Evolutionary conservation across 2,113 vertebrate genomes (phyloP), one percentile per base, ranked within the genome.

Genomic region (Ranitomeya imitator): DNA sequence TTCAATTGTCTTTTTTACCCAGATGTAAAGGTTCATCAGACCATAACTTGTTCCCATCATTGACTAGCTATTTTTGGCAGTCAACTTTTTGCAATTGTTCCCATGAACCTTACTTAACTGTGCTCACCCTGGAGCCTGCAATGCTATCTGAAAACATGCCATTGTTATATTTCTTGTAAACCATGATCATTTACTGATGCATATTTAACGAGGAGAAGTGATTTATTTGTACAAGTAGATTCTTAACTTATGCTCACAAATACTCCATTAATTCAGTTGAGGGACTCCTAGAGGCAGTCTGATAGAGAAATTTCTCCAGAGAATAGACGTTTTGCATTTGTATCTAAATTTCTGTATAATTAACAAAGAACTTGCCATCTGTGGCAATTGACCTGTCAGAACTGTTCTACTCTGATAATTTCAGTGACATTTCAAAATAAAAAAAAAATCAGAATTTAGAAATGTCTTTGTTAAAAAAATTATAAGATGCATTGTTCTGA

Each of bases 361-460:
- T 96, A 96, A 93, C 93, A 93, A 95, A 95, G 92, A 93, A 93
- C 92, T 94, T 94, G 92, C 93, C 93, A 94, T 95, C 94, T 95
- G 94, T 91, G 92, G 90, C 91, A 93, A 95, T 91, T 95, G 94
- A 95, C 94, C 95, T 91, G 92, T 94, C 94, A 95, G 93, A 92
- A 92, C 92, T 94, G 92, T 89, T 95, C 93, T 93, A 95, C 91
- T 90, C 92, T 95, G 94, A 95, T 93, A 92, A 94, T 94, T 94
- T 94, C 91, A 93, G 91, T 94, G 93, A 93, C 93, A 93, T 92
- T 95, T 85, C 60, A 52, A 67, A 0, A 90, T 91, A 94, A 91
- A 90, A 31, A 81, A 74, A 80, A 80, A 80, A 45, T 63, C 83
- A 90, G 90, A 93, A 93, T 92, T 91, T 89, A 92, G 93, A 92